These are phyloP conservation scores for Synergus gifuensis DNA, from an alignment of 2,888 invertebrate species.

Conservation along the genomic window DNA sequence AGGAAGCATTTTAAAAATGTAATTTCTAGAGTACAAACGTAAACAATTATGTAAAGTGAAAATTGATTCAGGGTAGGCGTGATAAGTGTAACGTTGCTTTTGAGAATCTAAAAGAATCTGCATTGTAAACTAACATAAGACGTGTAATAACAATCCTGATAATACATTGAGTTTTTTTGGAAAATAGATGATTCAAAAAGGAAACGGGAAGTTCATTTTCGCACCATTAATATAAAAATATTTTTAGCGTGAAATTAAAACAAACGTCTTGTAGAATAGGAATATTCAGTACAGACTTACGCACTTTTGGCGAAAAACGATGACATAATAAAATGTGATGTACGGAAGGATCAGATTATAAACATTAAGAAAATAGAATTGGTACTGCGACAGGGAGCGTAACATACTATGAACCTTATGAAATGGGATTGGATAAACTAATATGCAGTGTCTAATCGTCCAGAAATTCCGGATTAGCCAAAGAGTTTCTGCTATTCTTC, in stretches of 20 bases:
- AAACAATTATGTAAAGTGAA: no score
- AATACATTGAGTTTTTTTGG: neutral
- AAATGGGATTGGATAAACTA: no score
- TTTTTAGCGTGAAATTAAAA: constrained; percentile 30
- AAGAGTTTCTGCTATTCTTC: no score
- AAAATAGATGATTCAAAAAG: constrained; percentile 4
- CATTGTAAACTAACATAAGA: neutral
- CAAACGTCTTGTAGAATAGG: constrained; percentile 38
- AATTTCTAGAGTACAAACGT: no score
- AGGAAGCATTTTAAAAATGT: no score
- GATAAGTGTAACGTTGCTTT: no score
- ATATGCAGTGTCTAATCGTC: no score
- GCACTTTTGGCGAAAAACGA: constrained; percentile 23
- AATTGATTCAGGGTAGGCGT: no score
- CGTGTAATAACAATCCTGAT: constrained; percentile 35
- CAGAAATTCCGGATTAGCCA: no score
- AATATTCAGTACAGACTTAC: constrained; percentile 22
- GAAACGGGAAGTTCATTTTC: constrained; percentile 6
- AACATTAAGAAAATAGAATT: constrained; percentile 18
- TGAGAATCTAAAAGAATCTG: neutral
- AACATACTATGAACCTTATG: constrained; percentile 6
- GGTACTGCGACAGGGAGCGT: constrained; percentile 1
- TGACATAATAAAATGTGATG: constrained; percentile 44
- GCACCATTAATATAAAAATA: constrained; percentile 8
- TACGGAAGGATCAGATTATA: constrained; percentile 23